These are phyloP conservation scores for Meteorus sp. DNA, from an alignment of 1,140 invertebrate species.

Conservation along the genomic window DNA sequence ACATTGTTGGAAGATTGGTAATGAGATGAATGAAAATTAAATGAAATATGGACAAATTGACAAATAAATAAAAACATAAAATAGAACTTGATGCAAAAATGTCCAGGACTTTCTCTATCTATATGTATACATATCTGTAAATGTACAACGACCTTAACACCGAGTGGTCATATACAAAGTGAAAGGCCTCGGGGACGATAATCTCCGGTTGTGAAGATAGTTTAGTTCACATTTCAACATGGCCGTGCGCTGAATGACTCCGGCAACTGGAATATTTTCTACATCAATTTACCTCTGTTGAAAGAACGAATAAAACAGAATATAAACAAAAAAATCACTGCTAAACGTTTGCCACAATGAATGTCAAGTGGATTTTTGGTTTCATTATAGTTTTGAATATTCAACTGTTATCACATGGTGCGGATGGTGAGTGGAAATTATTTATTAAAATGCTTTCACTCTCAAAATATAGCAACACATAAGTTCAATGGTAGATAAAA, in stretches of 20 bases:
- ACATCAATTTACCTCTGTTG: background rate
- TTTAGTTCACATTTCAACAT: slow-evolving; percentile 44
- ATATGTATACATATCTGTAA: background rate
- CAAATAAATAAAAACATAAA: too few species aligned
- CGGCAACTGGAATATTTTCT: background rate
- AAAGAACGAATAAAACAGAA: too few species aligned
- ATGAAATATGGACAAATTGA: background rate
- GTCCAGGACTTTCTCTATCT: too few species aligned
- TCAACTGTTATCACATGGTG: background rate
- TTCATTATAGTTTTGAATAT: background rate
- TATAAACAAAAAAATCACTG: background rate
- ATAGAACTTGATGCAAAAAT: too few species aligned
- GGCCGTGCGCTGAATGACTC: slow-evolving; percentile 38
- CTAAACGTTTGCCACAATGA: slow-evolving; percentile 3
- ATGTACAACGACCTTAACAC: slow-evolving; percentile 9
- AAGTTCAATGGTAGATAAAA: background rate
- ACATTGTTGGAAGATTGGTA: background rate
- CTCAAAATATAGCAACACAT: background rate
- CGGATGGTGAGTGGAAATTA: slow-evolving; percentile 12
- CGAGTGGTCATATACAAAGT: slow-evolving; percentile 21
- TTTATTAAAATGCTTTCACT: slow-evolving; percentile 11
- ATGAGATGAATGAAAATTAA: background rate
- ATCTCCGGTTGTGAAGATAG: slow-evolving; percentile 26
- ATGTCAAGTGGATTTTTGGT: slow-evolving; percentile 15
- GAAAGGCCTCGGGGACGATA: slow-evolving; percentile 26